Evolutionary conservation across 2,797 vertebrate genomes (phyloP).

Genomic region (Gadopsis marmoratus): DNA sequence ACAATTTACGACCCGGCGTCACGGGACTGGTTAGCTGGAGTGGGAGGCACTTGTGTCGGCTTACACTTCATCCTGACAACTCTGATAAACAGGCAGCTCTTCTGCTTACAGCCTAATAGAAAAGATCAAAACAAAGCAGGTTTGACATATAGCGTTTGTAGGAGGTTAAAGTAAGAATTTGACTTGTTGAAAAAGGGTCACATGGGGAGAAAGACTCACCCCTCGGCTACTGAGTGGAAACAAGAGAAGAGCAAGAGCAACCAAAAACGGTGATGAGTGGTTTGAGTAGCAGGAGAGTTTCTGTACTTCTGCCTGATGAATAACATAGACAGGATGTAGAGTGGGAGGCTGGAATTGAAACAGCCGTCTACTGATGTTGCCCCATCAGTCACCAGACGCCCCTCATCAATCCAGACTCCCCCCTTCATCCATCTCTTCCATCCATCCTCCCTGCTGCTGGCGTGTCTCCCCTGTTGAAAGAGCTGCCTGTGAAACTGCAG

Average conservation of each 20-base stretch:
- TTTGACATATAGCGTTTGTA: not conserved
- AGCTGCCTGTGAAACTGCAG: constrained; percentile 55
- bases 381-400: constrained; percentile 79
- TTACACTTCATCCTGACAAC: constrained; percentile 48
- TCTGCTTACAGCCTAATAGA: constrained; percentile 15
- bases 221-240: constrained; percentile 1
- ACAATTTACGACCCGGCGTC: constrained; percentile 62
- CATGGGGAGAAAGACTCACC: not conserved
- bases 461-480: constrained; percentile 64
- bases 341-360: constrained; percentile 81
- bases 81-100: constrained; percentile 46
- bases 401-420: constrained; percentile 78
- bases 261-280: not conserved
- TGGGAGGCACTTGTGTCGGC: constrained; percentile 54
- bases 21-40: constrained; percentile 66
- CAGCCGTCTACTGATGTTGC: constrained; percentile 74
- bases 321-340: constrained; percentile 70
- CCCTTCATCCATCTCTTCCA: constrained; percentile 49
- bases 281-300: constrained; percentile 34
- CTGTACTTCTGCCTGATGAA: constrained; percentile 61
- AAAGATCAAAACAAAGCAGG: constrained; percentile 23
- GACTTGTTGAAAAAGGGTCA: constrained; percentile 19
- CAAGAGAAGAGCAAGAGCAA: constrained; percentile 11
- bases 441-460: constrained; percentile 69
- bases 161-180: not conserved